These are phyloP conservation scores for Andrena flavipes DNA, from an alignment of 2,888 invertebrate genomes.

Conservation along the genomic window DNA sequence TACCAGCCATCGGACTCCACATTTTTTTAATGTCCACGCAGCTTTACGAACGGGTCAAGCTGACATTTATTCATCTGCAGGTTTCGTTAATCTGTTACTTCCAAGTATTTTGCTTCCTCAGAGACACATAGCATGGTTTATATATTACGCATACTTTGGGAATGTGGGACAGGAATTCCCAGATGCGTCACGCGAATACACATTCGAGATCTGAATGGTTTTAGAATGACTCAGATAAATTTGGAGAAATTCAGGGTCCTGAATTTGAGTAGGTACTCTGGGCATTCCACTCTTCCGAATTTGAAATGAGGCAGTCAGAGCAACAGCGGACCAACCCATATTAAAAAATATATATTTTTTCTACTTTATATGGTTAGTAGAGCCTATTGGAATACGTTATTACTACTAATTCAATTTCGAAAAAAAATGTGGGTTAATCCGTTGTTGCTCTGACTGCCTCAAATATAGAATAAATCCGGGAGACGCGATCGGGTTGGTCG, in stretches of 20 bases:
- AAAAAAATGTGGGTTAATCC: no score
- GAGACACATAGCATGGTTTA: not conserved
- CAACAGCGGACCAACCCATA: no score
- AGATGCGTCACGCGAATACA: slow-evolving; percentile 1
- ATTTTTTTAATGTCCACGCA: slow-evolving; percentile 27
- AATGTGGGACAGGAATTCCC: not conserved
- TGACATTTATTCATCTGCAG: not conserved
- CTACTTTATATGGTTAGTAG: no score
- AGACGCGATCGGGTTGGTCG: not conserved
- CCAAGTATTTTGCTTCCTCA: not conserved
- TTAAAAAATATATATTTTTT: no score
- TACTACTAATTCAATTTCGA: no score
- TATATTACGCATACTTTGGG: not conserved
- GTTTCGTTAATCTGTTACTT: not conserved
- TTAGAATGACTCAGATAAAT: not conserved
- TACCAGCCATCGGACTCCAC: slow-evolving; percentile 25
- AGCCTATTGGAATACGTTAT: no score
- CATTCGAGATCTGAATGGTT: not conserved
- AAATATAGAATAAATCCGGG: not conserved
- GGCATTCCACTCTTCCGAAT: not conserved
- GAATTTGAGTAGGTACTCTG: not conserved
- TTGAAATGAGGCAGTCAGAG: no score
- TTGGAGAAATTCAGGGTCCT: not conserved
- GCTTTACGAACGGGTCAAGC: not conserved
- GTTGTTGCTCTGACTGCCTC: no score